These are phyloP conservation scores for Zosterops pallidus DNA, from an alignment of 2,113 vertebrate genomes.

Conservation along the genomic window DNA sequence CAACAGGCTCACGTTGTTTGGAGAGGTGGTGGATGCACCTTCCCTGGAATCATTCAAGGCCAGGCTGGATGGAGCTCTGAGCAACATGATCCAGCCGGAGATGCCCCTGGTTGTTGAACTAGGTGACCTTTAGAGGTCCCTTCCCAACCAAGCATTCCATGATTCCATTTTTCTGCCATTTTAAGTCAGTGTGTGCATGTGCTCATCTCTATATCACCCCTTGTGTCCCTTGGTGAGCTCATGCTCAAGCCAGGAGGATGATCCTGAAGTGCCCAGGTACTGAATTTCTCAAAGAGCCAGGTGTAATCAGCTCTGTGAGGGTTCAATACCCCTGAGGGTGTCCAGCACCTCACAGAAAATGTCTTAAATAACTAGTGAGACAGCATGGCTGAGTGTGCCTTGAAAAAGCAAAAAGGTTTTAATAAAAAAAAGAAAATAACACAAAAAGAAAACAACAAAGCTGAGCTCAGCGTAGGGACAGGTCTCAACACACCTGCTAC, in stretches of 20 bases:
- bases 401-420: not conserved
- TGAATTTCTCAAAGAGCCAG: not conserved
- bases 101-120: not conserved
- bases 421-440: not conserved
- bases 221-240: rapidly evolving
- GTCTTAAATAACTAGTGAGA: not conserved
- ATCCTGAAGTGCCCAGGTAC: not conserved
- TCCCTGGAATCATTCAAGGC: not conserved
- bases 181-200: rapidly evolving
- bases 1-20: not conserved
- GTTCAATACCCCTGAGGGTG: not conserved
- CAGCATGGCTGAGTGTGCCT: not conserved
- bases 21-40: not conserved
- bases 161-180: no score
- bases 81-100: not conserved
- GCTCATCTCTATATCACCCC: not conserved
- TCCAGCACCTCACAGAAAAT: not conserved
- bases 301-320: not conserved
- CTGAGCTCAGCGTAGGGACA: not conserved
- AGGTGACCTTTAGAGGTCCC: not conserved
- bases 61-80: not conserved
- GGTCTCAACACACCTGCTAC: not conserved
- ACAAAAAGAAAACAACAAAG: not conserved
- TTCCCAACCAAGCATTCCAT: not conserved
- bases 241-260: not conserved